Evolutionary conservation across 2,113 vertebrate species (phyloP), one percentile per base, ranked within the genome.

Genomic region (Oriolus oriolus): DNA sequence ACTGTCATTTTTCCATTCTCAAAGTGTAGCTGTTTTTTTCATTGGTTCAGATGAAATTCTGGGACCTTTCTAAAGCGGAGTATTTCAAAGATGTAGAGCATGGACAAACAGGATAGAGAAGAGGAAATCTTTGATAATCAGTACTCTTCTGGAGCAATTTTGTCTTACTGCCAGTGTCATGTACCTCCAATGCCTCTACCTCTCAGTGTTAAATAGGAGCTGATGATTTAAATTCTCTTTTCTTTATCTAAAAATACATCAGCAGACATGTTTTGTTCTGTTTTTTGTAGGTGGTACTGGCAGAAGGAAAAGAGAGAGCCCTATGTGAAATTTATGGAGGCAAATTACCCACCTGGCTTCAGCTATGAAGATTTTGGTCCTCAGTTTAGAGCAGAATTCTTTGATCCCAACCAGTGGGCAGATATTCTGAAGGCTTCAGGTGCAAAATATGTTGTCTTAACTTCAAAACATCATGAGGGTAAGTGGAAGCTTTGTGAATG

Each of bases 381-480:
- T 2, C 89, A 97, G n/a, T 99, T 99, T 92, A 99, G 98, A 23
- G 98, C 99, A 22, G 98, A 99, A 86, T 99, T 99, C 96, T 99
- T 99, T 81, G 95, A 99, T 92, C 97, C 99, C 16, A 95, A 97
- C 83, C 96, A 98, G 39, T 99, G 99, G 99, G 98, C 98, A 18
- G 98, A 99, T 57, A 96, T 99, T 94, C 97, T 99, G 79, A 97
- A 97, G 45, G 98, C 98, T 52, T 99, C 99, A 1, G 99, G 99
- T 69, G 99, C 99, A 87, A 99, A 99, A 89, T 99, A 99, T 6
- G 95, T 99, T 44, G 99, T 99, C 44, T 98, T 99, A 88, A 99
- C 99, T 50, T 98, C 99, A n/a, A 99, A 99, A 96, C 99, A 99
- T 95, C 99, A 99, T 20, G 99, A 99, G 98, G 99, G 99, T 99